Evolutionary conservation across 2,888 invertebrate genomes (phyloP).

Genomic region (Macrophya alboannulata): DNA sequence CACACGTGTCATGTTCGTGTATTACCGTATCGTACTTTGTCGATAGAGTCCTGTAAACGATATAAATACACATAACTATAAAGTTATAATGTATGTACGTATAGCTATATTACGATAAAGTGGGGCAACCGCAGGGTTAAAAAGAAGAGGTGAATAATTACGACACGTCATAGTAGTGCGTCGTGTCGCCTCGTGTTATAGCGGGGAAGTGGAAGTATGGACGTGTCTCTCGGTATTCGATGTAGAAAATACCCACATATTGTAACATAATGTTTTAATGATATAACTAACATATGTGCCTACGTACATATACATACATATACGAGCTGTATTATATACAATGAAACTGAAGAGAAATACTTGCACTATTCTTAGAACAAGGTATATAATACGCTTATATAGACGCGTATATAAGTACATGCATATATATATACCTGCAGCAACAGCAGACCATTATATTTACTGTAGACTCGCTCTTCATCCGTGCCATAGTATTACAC

Average conservation of each 20-base stretch:
- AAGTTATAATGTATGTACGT: background rate
- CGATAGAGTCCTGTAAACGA: background rate
- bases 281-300: background rate
- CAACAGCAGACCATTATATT: background rate
- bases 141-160: conserved; percentile 41
- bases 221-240: background rate
- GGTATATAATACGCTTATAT: background rate
- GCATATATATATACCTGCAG: background rate
- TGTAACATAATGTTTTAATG: background rate
- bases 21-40: background rate
- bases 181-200: background rate
- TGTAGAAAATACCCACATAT: background rate
- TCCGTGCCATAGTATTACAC: background rate
- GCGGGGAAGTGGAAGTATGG: too few species aligned
- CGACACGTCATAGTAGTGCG: background rate
- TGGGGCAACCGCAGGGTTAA: conserved; percentile 34
- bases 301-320: background rate
- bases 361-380: conserved; percentile 26
- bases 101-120: background rate
- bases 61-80: background rate
- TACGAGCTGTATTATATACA: background rate
- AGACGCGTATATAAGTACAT: background rate
- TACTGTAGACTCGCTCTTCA: conserved; percentile 16
- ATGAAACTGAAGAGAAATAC: background rate
- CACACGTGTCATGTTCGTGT: background rate